Percentiles rank a stretch among this genome's conserved stretches.
These are phyloP conservation scores for Philantomba maxwellii DNA, from an alignment of 2,113 vertebrate species.

Conservation along the genomic window DNA sequence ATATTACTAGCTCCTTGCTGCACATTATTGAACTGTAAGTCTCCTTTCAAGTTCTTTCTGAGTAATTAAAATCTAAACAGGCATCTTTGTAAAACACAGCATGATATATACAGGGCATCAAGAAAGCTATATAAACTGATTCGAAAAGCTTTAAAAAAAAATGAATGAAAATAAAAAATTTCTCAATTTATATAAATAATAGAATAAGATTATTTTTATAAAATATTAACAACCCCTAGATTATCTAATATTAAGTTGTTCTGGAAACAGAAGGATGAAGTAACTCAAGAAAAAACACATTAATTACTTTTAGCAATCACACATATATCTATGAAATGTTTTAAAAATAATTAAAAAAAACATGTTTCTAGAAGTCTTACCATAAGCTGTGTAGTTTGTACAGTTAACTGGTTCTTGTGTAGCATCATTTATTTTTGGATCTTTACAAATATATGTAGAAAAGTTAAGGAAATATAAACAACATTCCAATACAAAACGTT, in stretches of 20 bases:
- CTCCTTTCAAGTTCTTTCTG: background rate
- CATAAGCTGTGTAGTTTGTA: conserved; percentile 87
- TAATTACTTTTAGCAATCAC: background rate
- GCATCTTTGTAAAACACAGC: background rate
- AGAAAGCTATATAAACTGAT: background rate
- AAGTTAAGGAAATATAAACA: conserved; percentile 84
- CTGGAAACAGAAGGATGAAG: background rate
- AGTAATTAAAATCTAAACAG: conserved; percentile 26
- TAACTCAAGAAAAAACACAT: conserved; percentile 11
- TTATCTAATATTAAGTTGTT: conserved; percentile 29
- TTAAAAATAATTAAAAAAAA: background rate
- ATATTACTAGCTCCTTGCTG: background rate
- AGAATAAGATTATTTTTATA: background rate
- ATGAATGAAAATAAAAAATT: background rate
- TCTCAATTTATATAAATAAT: background rate
- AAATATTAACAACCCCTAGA: background rate
- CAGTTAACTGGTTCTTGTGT: conserved; percentile 96
- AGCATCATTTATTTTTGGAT: conserved; percentile 90
- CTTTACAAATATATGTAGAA: conserved; percentile 87
- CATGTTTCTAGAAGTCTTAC: conserved; percentile 80
- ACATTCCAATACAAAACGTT: conserved; percentile 29
- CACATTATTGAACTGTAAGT: background rate
- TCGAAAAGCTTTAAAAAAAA: background rate
- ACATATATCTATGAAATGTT: background rate
- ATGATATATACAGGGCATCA: background rate